phyloP scores from a whole-genome alignment of 2,113 vertebrate genomes.

The Dasypus novemcinctus region DNA sequence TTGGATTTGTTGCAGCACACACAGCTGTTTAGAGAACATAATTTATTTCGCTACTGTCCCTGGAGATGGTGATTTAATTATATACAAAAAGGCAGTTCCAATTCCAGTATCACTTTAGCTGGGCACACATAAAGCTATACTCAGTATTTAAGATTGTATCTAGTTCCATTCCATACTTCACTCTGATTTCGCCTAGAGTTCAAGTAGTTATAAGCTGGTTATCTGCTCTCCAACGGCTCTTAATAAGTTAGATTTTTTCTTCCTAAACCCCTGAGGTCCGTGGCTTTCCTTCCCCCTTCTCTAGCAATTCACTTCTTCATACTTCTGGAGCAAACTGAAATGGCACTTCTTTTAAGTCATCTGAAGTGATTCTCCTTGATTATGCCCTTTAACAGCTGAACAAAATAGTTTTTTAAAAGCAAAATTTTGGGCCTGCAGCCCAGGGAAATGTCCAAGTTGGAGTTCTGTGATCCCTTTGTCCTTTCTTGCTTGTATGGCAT shows the following conservation, averaged over 20 bases:
- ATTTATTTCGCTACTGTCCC: background rate
- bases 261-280: background rate
- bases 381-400: background rate
- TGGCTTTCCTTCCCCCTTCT: background rate
- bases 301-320: background rate
- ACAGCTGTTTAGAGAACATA: slow-evolving; percentile 9
- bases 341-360: background rate
- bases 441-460: background rate
- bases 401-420: background rate
- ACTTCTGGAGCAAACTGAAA: background rate
- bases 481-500: background rate
- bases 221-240: background rate
- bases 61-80: slow-evolving; percentile 22
- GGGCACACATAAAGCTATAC: background rate
- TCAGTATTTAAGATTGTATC: background rate
- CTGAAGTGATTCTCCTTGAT: background rate
- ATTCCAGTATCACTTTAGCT: background rate
- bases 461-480: background rate
- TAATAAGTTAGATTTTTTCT: background rate
- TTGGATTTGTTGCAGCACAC: background rate
- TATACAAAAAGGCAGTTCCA: background rate
- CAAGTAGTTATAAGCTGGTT: background rate
- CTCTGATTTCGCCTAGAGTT: background rate
- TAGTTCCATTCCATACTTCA: background rate
- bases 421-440: background rate